Evolutionary conservation across 2,113 vertebrate genomes (phyloP).

Genomic region (Colius striatus): DNA sequence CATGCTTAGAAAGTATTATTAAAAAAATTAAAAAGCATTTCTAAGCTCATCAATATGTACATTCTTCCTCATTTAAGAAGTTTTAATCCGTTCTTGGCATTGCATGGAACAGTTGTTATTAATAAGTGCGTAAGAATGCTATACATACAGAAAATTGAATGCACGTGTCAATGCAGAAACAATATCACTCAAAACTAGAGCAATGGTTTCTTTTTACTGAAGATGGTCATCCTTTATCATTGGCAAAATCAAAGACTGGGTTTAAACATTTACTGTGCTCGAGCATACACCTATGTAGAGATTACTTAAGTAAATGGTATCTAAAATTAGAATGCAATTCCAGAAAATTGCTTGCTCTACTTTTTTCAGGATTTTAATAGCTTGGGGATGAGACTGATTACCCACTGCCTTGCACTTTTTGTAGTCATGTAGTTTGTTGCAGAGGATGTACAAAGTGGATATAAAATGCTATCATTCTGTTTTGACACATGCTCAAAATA

Average conservation of each 20-base stretch:
- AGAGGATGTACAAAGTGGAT: neutral
- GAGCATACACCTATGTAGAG: neutral
- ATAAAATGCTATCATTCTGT: neutral
- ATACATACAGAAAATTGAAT: neutral
- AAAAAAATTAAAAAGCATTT: neutral
- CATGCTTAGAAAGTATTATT: neutral
- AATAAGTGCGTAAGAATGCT: neutral
- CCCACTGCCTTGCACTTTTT: neutral
- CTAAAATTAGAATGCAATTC: constrained; percentile 1
- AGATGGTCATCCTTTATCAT: neutral
- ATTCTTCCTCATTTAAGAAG: neutral
- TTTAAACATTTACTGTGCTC: neutral
- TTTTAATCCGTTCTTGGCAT: neutral
- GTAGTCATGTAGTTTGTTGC: neutral
- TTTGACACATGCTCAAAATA: neutral
- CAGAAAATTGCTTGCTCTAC: neutral
- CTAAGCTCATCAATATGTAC: neutral
- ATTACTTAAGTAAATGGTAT: neutral
- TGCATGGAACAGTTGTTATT: neutral
- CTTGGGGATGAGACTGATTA: neutral
- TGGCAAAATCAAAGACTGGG: neutral
- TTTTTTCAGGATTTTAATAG: constrained; percentile 32
- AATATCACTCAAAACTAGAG: neutral
- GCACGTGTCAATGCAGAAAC: neutral
- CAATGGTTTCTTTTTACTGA: neutral